These are phyloP conservation scores for Notodonta ziczac DNA, from an alignment of 2,888 invertebrate genomes.

Conservation along the genomic window DNA sequence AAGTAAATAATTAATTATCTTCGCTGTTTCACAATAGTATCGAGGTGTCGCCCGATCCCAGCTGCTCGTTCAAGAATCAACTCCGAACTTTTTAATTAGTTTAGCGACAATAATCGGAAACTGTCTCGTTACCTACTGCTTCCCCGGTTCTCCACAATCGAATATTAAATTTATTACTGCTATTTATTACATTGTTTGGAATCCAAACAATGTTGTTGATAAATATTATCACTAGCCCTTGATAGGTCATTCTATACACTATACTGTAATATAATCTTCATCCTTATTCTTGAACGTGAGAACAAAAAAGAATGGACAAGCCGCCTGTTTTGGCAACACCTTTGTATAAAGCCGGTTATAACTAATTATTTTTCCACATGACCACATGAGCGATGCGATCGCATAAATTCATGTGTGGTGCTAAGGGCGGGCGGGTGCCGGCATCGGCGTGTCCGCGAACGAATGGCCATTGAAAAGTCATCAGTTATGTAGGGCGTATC, in stretches of 20 bases:
- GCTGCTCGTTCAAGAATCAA: conserved; percentile 56
- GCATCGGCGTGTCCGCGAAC: conserved; percentile 65
- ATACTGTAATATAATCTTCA: background rate
- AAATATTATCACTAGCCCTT: background rate
- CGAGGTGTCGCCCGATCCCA: conserved; percentile 46
- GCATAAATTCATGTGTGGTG: conserved; percentile 57
- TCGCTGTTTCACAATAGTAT: conserved; percentile 29
- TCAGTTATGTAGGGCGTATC: conserved; percentile 81
- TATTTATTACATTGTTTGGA: conserved; percentile 5
- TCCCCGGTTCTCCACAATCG: conserved; percentile 33
- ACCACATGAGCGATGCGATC: conserved; percentile 53
- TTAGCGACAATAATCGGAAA: conserved; percentile 70
- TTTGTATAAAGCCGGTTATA: background rate
- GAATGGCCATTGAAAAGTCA: conserved; percentile 83
- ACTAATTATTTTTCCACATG: conserved; percentile 58
- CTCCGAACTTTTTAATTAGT: conserved; percentile 78
- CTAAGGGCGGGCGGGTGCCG: conserved; percentile 47
- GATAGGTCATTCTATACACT: background rate
- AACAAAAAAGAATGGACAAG: too few relatives aligned
- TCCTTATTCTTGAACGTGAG: background rate
- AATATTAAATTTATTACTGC: conserved; percentile 16
- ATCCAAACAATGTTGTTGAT: conserved; percentile 3
- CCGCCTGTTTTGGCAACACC: background rate
- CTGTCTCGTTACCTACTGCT: conserved; percentile 62
- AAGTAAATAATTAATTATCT: background rate